Conservation (phyloP, 1,140 invertebrate genomes). For the Aphelinus certus region DNA sequence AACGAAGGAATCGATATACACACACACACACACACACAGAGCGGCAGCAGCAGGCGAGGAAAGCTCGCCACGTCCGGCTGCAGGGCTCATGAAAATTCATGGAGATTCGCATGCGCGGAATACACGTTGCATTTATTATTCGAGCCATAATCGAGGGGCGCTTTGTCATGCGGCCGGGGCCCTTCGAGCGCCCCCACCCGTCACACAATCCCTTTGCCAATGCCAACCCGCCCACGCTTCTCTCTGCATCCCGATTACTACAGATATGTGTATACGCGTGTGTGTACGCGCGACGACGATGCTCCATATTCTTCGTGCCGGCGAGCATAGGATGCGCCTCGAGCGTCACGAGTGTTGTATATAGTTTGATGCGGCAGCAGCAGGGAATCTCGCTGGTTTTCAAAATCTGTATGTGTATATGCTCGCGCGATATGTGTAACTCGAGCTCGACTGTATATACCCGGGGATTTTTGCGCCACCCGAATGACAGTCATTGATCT, state of each 20-base stretch:
- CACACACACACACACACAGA: background rate
- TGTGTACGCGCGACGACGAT: no score
- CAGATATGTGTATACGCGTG: no score
- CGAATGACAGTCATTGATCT: no score
- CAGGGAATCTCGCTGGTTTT: no score
- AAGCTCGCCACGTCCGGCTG: background rate
- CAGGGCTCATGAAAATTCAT: constrained; percentile 49
- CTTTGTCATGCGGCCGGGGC: constrained; percentile 40
- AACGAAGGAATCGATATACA: constrained; percentile 26
- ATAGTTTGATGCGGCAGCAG: no score
- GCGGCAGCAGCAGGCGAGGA: background rate
- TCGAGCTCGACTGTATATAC: no score
- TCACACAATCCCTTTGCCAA: background rate
- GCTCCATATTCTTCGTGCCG: no score
- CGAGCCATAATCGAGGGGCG: constrained; percentile 34
- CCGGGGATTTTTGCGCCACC: no score
- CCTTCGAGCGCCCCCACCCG: constrained; percentile 31
- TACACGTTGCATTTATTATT: constrained; percentile 46
- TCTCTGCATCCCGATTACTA: background rate
- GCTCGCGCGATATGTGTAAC: no score
- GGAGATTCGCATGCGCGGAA: constrained; percentile 28
- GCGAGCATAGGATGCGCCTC: no score
- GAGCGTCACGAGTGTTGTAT: no score
- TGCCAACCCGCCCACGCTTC: background rate
- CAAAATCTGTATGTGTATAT: no score